Base-by-base conservation (phyloP, 2,888 invertebrate genomes). In the Sympetrum striolatum region DNA sequence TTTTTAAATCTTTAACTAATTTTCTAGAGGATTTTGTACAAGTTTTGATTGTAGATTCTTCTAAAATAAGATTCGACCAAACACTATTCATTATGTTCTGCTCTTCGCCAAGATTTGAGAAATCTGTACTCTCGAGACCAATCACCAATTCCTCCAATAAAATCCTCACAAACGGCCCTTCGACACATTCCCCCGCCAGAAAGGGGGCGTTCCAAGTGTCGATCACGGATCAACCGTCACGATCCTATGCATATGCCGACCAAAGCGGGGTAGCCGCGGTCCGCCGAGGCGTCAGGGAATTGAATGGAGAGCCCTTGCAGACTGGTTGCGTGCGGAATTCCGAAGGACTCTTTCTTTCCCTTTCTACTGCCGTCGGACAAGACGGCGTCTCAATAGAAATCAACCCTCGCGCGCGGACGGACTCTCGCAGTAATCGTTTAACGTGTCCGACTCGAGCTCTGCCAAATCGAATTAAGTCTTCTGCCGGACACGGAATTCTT, bases 391-490 rank as follows among this genome's bases (percentile, higher is more conserved):
- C 73, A 25, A 73, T 73, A 73, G 73, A 31, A 73, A 73, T 73
- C 73, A 25, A 31, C 73, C 73, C 73, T 73, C 31, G 73, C 12
- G 53, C 18, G 53, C 81, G 64, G 48, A 81, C 44, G 81, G 53
- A 58, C 82, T 53, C 48, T 25, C 22, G 58, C 58, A 35, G 86
- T 86, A 86, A 86, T 86, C 86, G 86, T 86, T 58, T 60, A 35
- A 60, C 86, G 86, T 39, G 60, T 60, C 82, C 14, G 82, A 82
- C 82, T 53, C 58, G 35, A 73, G 22, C 64, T 31, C 58, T 37
- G 60, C 60, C 86, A 86, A 86, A 86, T 60, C 86, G 60, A 86
- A 86, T 86, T 86, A 86, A 60, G 86, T 60, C 86, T 86, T 58
- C 60, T 58, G 58, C 37, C 37, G 12, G 86, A 73, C 73, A 73